Base-by-base conservation (phyloP, 2,113 vertebrate genomes). In the Pandion haliaetus region DNA sequence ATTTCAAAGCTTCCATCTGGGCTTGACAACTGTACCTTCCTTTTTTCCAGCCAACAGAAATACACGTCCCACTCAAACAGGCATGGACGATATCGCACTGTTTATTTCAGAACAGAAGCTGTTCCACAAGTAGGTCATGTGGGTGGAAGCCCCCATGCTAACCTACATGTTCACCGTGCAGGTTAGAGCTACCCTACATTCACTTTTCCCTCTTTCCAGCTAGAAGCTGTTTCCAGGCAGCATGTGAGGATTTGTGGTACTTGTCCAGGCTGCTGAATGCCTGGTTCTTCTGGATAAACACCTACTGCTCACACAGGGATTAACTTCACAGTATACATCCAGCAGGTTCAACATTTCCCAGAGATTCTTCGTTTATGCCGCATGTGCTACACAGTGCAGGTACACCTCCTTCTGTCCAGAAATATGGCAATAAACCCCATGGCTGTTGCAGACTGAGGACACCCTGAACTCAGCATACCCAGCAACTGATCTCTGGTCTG, bases 1-100 rank as follows among this genome's bases (percentile, higher is more conserved):
- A 98, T 97, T 98, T 97, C 95, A 98, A 97, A 97, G 96, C 95
- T 92, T 98, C 98, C 98, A 98, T 98, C 98, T 98, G 98, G 98
- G 97, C 97, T 96, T 93, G 96, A 97, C 98, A 98, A 96, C 96
- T 97, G 97, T 96, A 98, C 98, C 95, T 97, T 98, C 98, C 97
- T 97, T 98, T 96, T 97, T 97, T 97, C 92, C 96, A 98, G 97
- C 92, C 96, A 98, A 95, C 94, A 97, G 96, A 98, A 98, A 97
- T 94, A 95, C 96, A 97, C 86, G 36, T 98, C 98, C 98, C 97
- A 98, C 96, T 98, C 95, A 96, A 96, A 98, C 57, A 96, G 80
- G 74, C 93, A 97, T 69, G 94, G 97, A 96, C 18, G 81, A 73
- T 96, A 97, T 74, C 3, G 2, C 14, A 9, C 93, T 97, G 93